Conservation (phyloP, 2,888 invertebrate species). For the Diarsia mendica region DNA sequence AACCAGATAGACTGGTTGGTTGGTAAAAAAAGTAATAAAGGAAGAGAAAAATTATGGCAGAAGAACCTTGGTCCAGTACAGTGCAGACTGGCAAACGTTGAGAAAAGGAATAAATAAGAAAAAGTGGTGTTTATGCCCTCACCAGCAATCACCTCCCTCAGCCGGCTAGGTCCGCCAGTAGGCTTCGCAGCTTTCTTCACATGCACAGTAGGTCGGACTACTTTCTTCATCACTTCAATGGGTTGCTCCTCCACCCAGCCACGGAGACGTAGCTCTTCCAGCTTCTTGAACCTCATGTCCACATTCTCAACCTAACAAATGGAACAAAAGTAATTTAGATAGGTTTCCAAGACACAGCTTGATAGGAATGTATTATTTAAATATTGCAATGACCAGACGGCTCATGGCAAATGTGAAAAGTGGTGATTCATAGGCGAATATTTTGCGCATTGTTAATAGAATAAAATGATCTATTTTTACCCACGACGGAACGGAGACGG, state of each 20-base stretch:
- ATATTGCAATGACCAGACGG: neutral
- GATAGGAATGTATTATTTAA: neutral
- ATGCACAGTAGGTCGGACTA: slow-evolving; percentile 54
- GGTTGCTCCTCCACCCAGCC: slow-evolving; percentile 89
- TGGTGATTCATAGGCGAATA: neutral
- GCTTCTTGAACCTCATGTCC: slow-evolving; percentile 90
- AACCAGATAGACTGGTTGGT: neutral
- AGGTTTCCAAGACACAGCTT: neutral
- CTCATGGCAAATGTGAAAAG: neutral
- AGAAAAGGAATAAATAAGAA: neutral
- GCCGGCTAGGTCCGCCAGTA: slow-evolving; percentile 70
- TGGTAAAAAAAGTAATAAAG: neutral
- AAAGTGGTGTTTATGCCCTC: slow-evolving; percentile 9
- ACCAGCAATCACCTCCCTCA: slow-evolving; percentile 86
- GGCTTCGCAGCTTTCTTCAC: slow-evolving; percentile 65
- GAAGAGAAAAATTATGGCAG: neutral
- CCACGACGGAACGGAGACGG: too few species aligned
- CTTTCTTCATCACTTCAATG: slow-evolving; percentile 60
- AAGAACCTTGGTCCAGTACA: neutral
- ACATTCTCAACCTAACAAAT: slow-evolving; percentile 91
- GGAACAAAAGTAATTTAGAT: neutral
- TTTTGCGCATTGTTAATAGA: too few species aligned
- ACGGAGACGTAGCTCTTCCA: slow-evolving; percentile 83
- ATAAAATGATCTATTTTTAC: too few species aligned
- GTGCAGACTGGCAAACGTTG: neutral